These are phyloP conservation scores for Sciurus carolinensis DNA, from an alignment of 2,797 vertebrate species.

Conservation along the genomic window DNA sequence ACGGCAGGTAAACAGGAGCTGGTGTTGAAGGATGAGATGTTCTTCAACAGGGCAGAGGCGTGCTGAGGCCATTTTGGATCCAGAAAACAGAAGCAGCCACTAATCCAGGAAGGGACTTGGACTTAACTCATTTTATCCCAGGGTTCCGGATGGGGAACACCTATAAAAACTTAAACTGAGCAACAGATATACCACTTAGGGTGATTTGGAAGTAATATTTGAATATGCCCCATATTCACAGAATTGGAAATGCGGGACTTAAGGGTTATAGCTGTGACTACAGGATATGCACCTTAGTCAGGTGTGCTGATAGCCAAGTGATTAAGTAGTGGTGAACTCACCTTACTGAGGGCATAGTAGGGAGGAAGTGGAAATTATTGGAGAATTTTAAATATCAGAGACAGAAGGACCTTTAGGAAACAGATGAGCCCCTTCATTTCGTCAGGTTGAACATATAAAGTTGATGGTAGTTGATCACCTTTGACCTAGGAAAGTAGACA, in stretches of 20 bases:
- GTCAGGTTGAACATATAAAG: not conserved
- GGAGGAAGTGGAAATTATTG: not conserved
- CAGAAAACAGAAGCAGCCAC: not conserved
- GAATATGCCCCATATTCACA: not conserved
- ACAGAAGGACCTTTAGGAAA: not conserved
- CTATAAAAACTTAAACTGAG: not conserved
- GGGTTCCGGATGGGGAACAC: not conserved
- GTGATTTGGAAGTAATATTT: not conserved
- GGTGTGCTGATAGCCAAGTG: not conserved
- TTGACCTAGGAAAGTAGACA: not conserved
- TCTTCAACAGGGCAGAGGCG: not conserved
- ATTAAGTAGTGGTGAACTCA: not conserved
- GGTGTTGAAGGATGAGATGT: not conserved
- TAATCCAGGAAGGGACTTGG: not conserved
- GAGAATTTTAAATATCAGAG: not conserved
- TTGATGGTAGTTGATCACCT: not conserved
- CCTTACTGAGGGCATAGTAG: not conserved
- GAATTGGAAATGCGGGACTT: not conserved
- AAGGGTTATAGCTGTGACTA: not conserved
- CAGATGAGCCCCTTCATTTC: not conserved
- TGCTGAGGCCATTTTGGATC: not conserved
- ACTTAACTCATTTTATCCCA: not conserved
- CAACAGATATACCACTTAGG: not conserved
- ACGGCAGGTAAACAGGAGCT: not conserved
- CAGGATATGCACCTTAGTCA: not conserved